phyloP scores from a whole-genome alignment of 2,113 vertebrate genomes.

The Marcusenius ussheri region DNA sequence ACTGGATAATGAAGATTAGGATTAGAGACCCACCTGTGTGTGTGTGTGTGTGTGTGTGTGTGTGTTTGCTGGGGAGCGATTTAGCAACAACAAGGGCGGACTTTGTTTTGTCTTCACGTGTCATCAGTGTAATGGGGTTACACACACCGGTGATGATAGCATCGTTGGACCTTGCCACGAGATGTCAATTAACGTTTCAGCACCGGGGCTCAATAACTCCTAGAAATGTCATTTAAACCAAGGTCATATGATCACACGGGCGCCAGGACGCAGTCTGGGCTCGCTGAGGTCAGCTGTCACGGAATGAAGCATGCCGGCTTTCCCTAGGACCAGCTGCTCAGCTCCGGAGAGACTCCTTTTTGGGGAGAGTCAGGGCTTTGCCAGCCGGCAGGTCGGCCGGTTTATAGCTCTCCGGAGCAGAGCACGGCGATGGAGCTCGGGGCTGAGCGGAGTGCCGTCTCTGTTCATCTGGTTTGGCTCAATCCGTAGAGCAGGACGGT shows the following conservation, averaged over 20 bases:
- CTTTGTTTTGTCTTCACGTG: slow-evolving; percentile 3
- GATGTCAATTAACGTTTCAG: slow-evolving; percentile 5
- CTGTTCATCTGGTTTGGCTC: neutral
- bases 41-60: neutral
- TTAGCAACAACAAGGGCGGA: neutral
- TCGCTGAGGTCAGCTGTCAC: neutral
- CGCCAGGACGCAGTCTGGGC: neutral
- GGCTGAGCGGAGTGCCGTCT: neutral
- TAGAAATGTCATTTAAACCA: slow-evolving; percentile 8
- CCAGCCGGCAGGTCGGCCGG: neutral
- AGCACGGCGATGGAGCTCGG: neutral
- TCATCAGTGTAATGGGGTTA: neutral
- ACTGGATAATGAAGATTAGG: neutral
- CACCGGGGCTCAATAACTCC: slow-evolving; percentile 1
- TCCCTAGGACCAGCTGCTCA: neutral
- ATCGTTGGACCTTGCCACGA: neutral
- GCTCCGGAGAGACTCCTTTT: neutral
- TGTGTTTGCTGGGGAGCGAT: neutral
- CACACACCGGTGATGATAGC: neutral
- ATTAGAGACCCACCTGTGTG: neutral
- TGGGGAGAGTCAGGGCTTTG: neutral
- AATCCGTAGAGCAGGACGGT: neutral
- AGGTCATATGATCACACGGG: neutral
- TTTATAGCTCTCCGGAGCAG: neutral
- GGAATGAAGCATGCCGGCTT: neutral